Evolutionary conservation across 2,797 vertebrate genomes (phyloP).

Genomic region (Luscinia megarhynchos): DNA sequence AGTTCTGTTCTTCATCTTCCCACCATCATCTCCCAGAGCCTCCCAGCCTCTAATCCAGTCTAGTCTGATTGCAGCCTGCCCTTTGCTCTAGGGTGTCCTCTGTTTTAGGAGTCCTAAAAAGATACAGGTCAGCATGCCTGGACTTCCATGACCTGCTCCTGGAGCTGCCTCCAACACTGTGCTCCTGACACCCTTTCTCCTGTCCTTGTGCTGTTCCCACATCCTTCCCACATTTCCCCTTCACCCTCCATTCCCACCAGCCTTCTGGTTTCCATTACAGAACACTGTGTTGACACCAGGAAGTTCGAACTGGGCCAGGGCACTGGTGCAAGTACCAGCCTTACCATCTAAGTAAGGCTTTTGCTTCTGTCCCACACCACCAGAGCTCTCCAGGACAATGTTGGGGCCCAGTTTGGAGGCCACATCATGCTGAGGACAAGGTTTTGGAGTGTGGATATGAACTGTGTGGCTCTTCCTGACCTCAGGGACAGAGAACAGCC

Average conservation of each 20-base stretch:
- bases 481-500: neutral
- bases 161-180: neutral
- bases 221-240: neutral
- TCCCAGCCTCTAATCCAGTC: conserved; percentile 43
- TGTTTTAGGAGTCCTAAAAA: neutral
- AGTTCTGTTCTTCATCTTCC: conserved; percentile 24
- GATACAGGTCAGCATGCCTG: neutral
- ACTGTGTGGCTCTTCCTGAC: neutral
- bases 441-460: neutral
- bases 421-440: neutral
- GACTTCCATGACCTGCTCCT: neutral
- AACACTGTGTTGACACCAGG: neutral
- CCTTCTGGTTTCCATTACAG: neutral
- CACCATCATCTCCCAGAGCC: neutral
- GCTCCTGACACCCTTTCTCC: neutral
- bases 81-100: neutral
- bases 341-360: neutral
- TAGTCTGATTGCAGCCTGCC: neutral
- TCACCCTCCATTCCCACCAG: neutral
- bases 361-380: neutral
- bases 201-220: neutral
- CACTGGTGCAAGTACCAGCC: neutral
- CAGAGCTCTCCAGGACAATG: neutral
- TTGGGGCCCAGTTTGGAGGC: neutral
- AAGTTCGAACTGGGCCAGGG: neutral